These are phyloP conservation scores for Pluvialis apricaria DNA, from an alignment of 2,113 vertebrate species.

Conservation along the genomic window DNA sequence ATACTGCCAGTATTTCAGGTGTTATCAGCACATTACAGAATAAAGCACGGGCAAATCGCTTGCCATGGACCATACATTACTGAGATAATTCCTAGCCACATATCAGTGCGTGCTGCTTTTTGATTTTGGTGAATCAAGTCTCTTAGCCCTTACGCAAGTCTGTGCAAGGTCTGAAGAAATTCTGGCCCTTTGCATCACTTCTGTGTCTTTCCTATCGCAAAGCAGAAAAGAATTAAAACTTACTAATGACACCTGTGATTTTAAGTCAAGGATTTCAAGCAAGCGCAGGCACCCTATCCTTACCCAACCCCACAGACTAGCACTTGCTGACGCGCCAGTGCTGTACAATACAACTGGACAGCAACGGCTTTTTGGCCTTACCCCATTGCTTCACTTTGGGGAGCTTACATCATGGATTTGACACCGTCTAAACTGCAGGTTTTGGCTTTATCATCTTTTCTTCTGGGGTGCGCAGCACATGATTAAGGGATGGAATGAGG, in stretches of 20 bases:
- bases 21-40: neutral
- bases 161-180: neutral
- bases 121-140: neutral
- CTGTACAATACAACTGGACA: neutral
- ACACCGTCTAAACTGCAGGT: neutral
- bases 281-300: neutral
- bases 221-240: neutral
- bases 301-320: neutral
- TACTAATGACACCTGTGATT: neutral
- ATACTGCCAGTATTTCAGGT: neutral
- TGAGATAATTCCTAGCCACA: neutral
- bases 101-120: fast-evolving
- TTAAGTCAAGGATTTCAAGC: neutral
- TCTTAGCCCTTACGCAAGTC: neutral
- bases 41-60: fast-evolving
- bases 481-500: neutral
- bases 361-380: neutral
- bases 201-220: neutral
- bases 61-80: neutral
- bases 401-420: neutral
- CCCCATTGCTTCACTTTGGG: neutral
- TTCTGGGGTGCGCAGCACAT: neutral
- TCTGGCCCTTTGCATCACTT: neutral
- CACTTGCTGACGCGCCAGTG: neutral
- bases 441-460: neutral